Evolutionary conservation across 2,113 vertebrate species (phyloP).

Genomic region (Plecotus auritus): DNA sequence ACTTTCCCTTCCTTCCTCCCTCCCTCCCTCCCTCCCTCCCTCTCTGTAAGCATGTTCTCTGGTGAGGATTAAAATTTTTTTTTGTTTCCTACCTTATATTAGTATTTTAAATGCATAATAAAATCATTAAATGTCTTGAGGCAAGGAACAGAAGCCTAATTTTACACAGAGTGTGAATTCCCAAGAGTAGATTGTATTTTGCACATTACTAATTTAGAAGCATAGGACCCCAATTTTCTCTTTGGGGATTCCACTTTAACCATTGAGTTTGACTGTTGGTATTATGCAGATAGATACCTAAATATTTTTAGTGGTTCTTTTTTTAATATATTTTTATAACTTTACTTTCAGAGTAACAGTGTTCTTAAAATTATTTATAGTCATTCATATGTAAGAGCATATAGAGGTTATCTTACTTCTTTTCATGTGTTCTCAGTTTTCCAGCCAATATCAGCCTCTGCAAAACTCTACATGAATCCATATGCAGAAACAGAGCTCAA

Average conservation of each 20-base stretch:
- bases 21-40: too few relatives aligned
- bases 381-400: neutral
- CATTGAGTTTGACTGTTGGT: neutral
- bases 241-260: neutral
- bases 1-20: too few relatives aligned
- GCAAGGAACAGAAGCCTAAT: neutral
- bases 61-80: neutral
- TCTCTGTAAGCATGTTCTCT: neutral
- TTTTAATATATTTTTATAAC: neutral
- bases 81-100: neutral
- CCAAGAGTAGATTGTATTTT: neutral
- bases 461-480: slow-evolving; percentile 94
- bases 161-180: neutral
- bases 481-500: slow-evolving; percentile 89
- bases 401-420: neutral
- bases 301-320: neutral
- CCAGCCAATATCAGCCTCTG: slow-evolving; percentile 93
- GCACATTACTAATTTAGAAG: neutral
- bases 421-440: slow-evolving; percentile 85
- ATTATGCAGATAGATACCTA: neutral
- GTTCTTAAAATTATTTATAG: slow-evolving; percentile 19
- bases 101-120: slow-evolving; percentile 28
- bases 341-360: neutral
- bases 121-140: neutral
- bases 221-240: neutral